Percentiles rank a stretch among this genome's conserved stretches.
Evolutionary conservation across 2,888 invertebrate species (phyloP).

Genomic region (Ichneumon xanthorius): DNA sequence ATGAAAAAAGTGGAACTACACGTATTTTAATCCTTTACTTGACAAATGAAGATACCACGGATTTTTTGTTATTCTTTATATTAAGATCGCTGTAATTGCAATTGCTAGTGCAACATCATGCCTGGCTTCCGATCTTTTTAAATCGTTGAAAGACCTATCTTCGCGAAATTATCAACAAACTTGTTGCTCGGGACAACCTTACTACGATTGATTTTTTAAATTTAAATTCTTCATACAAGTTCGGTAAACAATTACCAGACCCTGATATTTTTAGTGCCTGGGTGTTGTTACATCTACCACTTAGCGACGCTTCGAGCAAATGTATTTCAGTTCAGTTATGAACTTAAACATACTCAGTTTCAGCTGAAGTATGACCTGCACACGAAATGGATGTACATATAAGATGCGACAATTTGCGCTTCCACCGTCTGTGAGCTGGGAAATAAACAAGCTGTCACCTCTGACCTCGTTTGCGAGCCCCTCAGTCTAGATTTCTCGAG

Average conservation of each 20-base stretch:
- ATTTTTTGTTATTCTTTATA: too few species aligned
- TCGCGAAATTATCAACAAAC: not conserved
- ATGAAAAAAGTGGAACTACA: not conserved
- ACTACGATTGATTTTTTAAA: not conserved
- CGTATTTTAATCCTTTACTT: not conserved
- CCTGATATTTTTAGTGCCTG: too few species aligned
- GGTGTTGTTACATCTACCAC: too few species aligned
- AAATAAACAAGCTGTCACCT: conserved; percentile 34
- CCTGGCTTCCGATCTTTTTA: not conserved
- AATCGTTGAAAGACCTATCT: not conserved
- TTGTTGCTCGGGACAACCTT: too few species aligned
- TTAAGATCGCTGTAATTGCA: not conserved
- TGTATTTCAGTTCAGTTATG: too few species aligned
- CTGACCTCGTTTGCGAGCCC: conserved; percentile 23
- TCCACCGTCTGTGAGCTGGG: conserved; percentile 6
- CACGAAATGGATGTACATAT: not conserved
- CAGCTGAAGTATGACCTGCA: not conserved
- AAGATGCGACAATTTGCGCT: not conserved
- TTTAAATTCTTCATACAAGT: too few species aligned
- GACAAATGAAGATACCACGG: not conserved
- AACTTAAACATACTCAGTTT: too few species aligned
- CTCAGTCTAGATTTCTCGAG: conserved; percentile 35
- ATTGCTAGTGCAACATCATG: not conserved
- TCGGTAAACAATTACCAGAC: too few species aligned
- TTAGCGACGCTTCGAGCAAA: too few species aligned